These are phyloP conservation scores for Loxodonta africana DNA, from an alignment of 2,113 vertebrate genomes.

Conservation along the genomic window DNA sequence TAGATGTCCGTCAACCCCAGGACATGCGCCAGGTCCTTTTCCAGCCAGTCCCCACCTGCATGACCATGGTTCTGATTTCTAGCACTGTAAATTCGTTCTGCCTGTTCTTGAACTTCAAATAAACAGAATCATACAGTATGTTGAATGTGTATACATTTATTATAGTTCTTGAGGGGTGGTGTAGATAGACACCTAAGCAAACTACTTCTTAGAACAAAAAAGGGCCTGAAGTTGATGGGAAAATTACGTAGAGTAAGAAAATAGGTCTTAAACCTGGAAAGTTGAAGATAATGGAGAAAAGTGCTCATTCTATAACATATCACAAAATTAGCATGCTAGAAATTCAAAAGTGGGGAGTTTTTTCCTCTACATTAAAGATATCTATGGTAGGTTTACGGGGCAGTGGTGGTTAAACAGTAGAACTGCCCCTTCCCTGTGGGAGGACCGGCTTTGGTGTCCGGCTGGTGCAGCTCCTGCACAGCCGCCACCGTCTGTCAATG, in stretches of 20 bases:
- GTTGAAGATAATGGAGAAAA: not conserved
- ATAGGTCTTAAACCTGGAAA: not conserved
- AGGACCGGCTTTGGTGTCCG: too few relatives aligned
- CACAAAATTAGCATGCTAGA: not conserved
- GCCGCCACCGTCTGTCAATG: too few relatives aligned
- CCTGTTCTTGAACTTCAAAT: constrained; percentile 9
- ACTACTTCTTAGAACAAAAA: constrained; percentile 21
- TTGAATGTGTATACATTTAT: not conserved
- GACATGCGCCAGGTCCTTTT: not conserved
- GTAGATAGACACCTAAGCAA: not conserved
- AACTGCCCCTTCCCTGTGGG: too few relatives aligned
- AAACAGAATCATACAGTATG: not conserved
- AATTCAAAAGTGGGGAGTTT: not conserved
- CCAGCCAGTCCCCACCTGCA: not conserved
- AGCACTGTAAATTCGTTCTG: not conserved
- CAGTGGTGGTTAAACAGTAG: too few relatives aligned
- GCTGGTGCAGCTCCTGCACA: too few relatives aligned
- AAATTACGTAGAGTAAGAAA: not conserved
- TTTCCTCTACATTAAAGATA: not conserved
- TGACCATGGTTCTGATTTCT: not conserved
- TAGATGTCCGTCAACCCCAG: not conserved
- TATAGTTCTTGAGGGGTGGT: not conserved
- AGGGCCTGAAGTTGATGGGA: not conserved
- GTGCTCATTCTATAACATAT: not conserved
- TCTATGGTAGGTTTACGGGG: not conserved